Base-by-base conservation (phyloP, 2,113 vertebrate genomes). In the Emydocephalus ijimae region DNA sequence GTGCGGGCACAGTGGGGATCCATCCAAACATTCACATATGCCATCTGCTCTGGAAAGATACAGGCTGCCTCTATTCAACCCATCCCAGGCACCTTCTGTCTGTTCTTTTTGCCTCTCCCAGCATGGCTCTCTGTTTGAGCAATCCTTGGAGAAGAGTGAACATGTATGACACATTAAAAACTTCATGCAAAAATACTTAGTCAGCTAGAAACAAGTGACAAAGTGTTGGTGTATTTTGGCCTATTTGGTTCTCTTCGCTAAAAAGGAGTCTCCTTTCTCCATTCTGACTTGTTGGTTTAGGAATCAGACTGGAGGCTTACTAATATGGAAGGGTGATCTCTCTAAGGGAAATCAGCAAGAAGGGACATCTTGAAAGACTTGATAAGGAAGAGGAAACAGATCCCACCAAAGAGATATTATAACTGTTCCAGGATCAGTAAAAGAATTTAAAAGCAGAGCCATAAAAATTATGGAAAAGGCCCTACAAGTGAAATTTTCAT, bases 151-250 rank as follows among this genome's bases (percentile, higher is more conserved):
- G 91, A 50, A 92, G 86, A 94, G 74, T 5, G 0, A 0, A 91
- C 69, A 92, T 92, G 92, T 54, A 89, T 86, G 89, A 56, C 86
- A 34, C 0, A 0, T 85, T 48, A 94, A 94, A 93, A 96, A 92
- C 91, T 87, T 92, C 52, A 92, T 20, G 54, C 34, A 90, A 92
- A 95, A 55, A 93, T 93, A 54, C 95, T 94, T 91, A 93, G 91
- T 92, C 92, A 89, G 45, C 89, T 86, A 23, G 11, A 92, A 93
- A 91, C 34, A 54, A 95, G 90, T 45, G n/a, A 55, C 50, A 90
- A 94, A 90, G 10, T 86, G 95, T 94, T 57, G 29, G 93, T 0
- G 0, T 8, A 5, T 94, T 94, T 95, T 94, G 94, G 54, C 93
- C 85, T 0, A 0, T 94, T 95, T 95, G 81, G 7, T 92, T 87